A percentile compares a stretch with the other conserved stretches of the same genome.
phyloP scores from a whole-genome alignment of 2,113 vertebrate species.

The Hystrix cristata region DNA sequence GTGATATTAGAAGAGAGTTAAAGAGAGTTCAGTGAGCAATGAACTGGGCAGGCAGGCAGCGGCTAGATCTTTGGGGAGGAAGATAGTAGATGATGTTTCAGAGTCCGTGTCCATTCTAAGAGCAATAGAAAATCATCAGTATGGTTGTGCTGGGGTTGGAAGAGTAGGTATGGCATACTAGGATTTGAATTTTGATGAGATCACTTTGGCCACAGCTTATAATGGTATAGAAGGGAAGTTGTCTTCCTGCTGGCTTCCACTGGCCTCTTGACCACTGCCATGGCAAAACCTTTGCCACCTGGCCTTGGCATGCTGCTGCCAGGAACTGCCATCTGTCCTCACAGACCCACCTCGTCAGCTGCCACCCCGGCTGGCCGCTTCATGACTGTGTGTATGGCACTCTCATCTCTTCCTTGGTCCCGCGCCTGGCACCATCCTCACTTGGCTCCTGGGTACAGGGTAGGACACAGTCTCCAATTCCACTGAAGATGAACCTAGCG shows the following conservation, averaged over 20 bases:
- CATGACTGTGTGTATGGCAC: neutral
- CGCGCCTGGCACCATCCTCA: no score
- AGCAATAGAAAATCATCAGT: neutral
- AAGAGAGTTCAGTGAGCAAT: neutral
- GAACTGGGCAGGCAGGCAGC: neutral
- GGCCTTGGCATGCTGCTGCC: no score
- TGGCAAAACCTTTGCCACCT: neutral
- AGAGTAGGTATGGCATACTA: neutral
- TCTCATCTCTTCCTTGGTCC: neutral
- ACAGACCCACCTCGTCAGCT: neutral
- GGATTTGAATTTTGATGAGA: neutral
- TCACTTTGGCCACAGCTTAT: neutral
- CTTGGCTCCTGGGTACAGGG: neutral
- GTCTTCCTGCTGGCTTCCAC: neutral
- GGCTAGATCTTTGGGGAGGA: rapidly evolving
- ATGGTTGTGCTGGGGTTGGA: neutral
- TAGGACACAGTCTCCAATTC: neutral
- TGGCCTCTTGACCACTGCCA: neutral
- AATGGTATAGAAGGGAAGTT: neutral
- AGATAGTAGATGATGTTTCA: rapidly evolving
- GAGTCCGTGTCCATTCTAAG: neutral
- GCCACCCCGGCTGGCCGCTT: neutral
- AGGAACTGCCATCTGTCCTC: neutral
- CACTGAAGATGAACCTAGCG: neutral
- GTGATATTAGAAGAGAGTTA: neutral